Base-by-base conservation (phyloP, 2,113 vertebrate species). In the Lampris incognitus region DNA sequence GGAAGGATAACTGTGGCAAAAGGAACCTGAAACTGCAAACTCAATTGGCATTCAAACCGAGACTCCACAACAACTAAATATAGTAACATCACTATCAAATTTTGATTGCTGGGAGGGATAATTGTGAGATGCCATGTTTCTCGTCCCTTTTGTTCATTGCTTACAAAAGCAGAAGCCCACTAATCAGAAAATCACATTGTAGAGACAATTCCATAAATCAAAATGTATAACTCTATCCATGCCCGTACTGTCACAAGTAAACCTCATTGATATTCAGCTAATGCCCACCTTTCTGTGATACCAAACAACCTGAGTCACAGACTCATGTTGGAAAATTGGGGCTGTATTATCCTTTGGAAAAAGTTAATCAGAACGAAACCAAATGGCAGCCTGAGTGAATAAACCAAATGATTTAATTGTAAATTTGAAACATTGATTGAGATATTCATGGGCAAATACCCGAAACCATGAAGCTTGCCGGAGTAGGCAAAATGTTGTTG, bases 141-240 rank as follows among this genome's bases (percentile, higher is more conserved):
- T 81, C 56, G 75, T 76, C 67, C 61, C 54, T 79, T 88, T 84
- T 73, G 71, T 58, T 64, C 66, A 60, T 78, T 72, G 70, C 62
- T 52, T 13, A 52, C 56, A 70, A 70, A 78, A 56, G 69, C 74
- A 66, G 70, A 66, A 24, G 60, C 71, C 67, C 61, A 61, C 74
- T 88, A 71, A 82, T 85, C 51, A 77, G 78, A 60, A 89, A 83
- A 86, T 79, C 57, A 56, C 67, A 64, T 54, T 54, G 62, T 69
- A 57, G 2, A 60, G 57, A 51, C 56, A 66, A 48, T 61, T 79
- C 55, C 49, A 76, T 87, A 80, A 82, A 87, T 88, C 71, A 70
- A 68, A 76, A 59, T 58, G 56, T 70, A 72, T 40, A 81, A 76
- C 9, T 62, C 54, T 9, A 71, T 72, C 49, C 39, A 46, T 36